These are phyloP conservation scores for Hippocampus barbouri DNA, from an alignment of 2,113 vertebrate genomes.

Conservation along the genomic window DNA sequence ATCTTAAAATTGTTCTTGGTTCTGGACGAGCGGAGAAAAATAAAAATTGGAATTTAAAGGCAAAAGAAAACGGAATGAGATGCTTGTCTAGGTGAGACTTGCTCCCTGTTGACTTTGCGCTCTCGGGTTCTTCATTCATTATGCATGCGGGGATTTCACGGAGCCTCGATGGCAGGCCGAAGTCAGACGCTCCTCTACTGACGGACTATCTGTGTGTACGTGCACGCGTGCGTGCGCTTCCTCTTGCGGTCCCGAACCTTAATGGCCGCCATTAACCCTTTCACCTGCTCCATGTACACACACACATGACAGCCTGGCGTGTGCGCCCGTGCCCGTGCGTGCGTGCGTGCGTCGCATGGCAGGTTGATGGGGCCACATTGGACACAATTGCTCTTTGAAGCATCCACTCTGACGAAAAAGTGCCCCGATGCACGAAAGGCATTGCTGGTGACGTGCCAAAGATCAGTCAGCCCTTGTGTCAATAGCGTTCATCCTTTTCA, in stretches of 20 bases:
- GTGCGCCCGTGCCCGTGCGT: no score
- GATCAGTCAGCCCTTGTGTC: not conserved
- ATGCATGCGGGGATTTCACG: constrained; percentile 47
- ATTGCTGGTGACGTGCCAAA: not conserved
- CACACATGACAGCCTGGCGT: no score
- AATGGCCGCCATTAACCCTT: constrained; percentile 61
- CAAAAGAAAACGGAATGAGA: constrained; percentile 12
- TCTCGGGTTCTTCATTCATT: constrained; percentile 50
- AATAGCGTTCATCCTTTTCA: not conserved
- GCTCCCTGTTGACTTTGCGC: constrained; percentile 17
- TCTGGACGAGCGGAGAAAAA: constrained; percentile 22
- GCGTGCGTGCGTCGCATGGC: constrained; percentile 12
- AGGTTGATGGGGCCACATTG: constrained; percentile 30
- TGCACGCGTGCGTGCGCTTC: constrained; percentile 4
- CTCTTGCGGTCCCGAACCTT: constrained; percentile 52
- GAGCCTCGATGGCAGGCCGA: constrained; percentile 42
- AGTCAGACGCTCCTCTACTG: constrained; percentile 44
- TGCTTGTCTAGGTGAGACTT: constrained; percentile 21
- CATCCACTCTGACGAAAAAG: constrained; percentile 24
- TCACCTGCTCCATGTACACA: constrained; percentile 20
- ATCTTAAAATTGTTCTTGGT: constrained; percentile 25
- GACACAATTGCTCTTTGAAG: constrained; percentile 40
- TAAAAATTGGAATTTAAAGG: constrained; percentile 20
- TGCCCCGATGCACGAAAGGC: not conserved
- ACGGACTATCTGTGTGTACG: constrained; percentile 17